These are phyloP conservation scores for Terrapene triunguis DNA, from an alignment of 2,113 vertebrate genomes.

Conservation along the genomic window DNA sequence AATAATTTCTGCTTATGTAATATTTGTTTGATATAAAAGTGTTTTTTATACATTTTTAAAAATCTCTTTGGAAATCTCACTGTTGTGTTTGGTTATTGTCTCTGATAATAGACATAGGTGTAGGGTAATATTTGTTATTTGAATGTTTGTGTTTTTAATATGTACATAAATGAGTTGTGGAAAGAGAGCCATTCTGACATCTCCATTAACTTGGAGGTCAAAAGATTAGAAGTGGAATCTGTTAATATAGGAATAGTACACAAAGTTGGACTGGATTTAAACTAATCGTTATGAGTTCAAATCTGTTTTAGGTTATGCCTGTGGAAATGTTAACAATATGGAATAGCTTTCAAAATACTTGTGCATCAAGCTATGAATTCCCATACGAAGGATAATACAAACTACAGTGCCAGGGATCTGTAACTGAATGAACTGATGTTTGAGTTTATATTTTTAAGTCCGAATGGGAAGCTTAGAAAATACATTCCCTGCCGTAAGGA, in stretches of 20 bases:
- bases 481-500: neutral
- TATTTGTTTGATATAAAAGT: constrained; percentile 62
- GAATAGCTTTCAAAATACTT: neutral
- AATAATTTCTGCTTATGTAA: constrained; percentile 74
- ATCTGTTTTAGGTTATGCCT: neutral
- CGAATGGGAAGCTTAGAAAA: neutral
- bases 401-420: neutral
- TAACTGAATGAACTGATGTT: neutral
- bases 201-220: neutral
- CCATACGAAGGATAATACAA: neutral
- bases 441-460: neutral
- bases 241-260: neutral
- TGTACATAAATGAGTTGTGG: neutral
- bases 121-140: accelerated
- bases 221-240: neutral
- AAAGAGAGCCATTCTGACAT: neutral
- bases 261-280: neutral
- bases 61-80: constrained; percentile 19
- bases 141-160: neutral
- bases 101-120: neutral
- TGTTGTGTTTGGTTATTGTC: neutral
- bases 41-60: constrained; percentile 16
- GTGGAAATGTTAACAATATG: neutral
- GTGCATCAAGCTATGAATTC: neutral
- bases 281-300: neutral